Evolutionary conservation across 2,113 vertebrate species (phyloP), one percentile per base, ranked within the genome.

Genomic region (Colius striatus): DNA sequence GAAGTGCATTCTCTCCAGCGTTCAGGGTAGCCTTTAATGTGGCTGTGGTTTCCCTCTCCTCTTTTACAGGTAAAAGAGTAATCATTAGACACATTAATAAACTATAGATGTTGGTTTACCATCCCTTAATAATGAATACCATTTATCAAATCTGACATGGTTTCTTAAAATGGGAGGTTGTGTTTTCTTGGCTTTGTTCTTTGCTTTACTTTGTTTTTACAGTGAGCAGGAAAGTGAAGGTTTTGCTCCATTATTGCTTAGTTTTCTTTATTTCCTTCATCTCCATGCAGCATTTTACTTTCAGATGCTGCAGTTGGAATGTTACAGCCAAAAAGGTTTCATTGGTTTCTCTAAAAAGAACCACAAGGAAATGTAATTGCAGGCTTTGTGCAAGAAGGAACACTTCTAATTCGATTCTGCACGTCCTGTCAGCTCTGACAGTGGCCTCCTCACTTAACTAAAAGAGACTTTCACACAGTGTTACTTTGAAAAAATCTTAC

Each of bases 21-120:
- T 5, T 2, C 16, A 50, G n/a, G 5, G 48, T 18, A 10, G 34
- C n/a, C 36, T 91, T 60, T 10, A n/a, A 0, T 1, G 0, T 7
- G 27, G 54, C 51, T 74, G 45, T 15, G 30, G n/a, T 73, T 82
- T 70, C 58, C 19, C 17, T 80, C 62, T 76, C 16, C 30, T 20
- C 1, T 79, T 73, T 65, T 90, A 53, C 41, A 47, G 22, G 29
- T 60, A 29, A 26, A 78, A 87, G 27, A 77, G 10, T 5, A 58
- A 63, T 70, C 1, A 0, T 77, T 81, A 48, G 7, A 25, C 55
- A 43, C 8, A 12, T 50, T 22, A 84, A 87, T 68, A 58, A 93
- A 45, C 30, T 73, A 68, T 70, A 10, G 29, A 61, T 77, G 10
- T 18, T 27, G 14, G 4, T 45, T 85, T 75, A 6, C 41, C 54